A percentile compares a stretch with the other conserved stretches of the same genome.
Evolutionary conservation across 2,797 vertebrate species (phyloP).

Genomic region (Lithobates pipiens): DNA sequence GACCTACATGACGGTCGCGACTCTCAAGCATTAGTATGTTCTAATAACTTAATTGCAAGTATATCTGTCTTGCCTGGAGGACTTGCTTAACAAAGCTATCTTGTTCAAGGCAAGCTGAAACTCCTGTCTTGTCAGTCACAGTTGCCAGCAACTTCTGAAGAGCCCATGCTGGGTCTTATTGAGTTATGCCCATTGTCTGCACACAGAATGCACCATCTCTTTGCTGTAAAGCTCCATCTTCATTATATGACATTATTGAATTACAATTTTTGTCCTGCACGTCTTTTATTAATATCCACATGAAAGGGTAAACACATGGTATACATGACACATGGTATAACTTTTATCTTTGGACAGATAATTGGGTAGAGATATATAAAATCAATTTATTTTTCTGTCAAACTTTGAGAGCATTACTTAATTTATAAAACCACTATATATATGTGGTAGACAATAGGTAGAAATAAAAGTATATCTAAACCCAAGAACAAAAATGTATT

Average conservation of each 20-base stretch:
- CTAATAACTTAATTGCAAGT: conserved; percentile 57
- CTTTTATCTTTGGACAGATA: conserved; percentile 14
- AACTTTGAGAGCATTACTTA: background rate
- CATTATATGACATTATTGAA: conserved; percentile 76
- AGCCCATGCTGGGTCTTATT: background rate
- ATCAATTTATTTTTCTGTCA: conserved; percentile 13
- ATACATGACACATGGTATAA: conserved; percentile 8
- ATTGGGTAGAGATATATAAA: conserved; percentile 14
- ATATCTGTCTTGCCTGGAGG: conserved; percentile 43
- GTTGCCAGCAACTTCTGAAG: conserved; percentile 20
- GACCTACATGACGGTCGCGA: conserved; percentile 28
- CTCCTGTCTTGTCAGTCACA: conserved; percentile 8
- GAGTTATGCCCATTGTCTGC: conserved; percentile 47
- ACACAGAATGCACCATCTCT: conserved; percentile 63
- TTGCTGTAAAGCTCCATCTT: conserved; percentile 70
- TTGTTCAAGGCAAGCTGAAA: conserved; percentile 14
- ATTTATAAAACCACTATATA: conserved; percentile 1
- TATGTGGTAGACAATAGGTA: background rate
- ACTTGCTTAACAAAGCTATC: conserved; percentile 44
- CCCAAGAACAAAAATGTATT: too few relatives aligned
- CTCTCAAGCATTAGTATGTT: conserved; percentile 41
- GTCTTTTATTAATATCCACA: conserved; percentile 68
- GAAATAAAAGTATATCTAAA: background rate
- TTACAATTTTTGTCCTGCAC: conserved; percentile 69
- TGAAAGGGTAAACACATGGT: conserved; percentile 67